Conservation (phyloP, 2,113 vertebrate genomes). For the Tenebrosternarchus preto region DNA sequence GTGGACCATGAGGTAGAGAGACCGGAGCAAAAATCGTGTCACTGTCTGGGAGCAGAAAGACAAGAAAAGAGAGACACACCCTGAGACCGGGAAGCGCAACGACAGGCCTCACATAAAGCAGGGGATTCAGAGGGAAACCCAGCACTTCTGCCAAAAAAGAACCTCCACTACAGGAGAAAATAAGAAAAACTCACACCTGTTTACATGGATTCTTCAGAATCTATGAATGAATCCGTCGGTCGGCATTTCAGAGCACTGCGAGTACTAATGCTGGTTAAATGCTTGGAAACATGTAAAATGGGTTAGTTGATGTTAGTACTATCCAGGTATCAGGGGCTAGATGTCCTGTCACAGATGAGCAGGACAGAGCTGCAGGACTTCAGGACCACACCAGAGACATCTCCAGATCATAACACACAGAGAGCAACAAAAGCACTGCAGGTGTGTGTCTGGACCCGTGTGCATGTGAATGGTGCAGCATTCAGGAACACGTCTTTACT, state of each 20-base stretch:
- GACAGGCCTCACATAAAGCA: neutral
- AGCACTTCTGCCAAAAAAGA: too few relatives aligned
- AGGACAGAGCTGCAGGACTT: neutral
- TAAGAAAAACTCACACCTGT: too few relatives aligned
- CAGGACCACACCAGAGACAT: neutral
- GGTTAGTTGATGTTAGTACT: constrained; percentile 16
- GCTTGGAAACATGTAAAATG: neutral
- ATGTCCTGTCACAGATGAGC: neutral
- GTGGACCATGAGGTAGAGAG: constrained; percentile 80
- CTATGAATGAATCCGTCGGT: too few relatives aligned
- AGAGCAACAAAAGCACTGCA: too few relatives aligned
- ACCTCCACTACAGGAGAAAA: too few relatives aligned
- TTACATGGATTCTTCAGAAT: too few relatives aligned
- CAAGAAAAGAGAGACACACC: constrained; percentile 28
- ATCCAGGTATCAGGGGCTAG: neutral
- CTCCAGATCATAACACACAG: neutral
- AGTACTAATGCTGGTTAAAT: neutral
- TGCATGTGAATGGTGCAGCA: too few relatives aligned
- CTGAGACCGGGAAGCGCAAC: constrained; percentile 10
- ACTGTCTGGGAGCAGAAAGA: constrained; percentile 75
- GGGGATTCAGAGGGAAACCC: neutral
- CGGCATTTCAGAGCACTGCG: neutral
- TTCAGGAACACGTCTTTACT: too few relatives aligned
- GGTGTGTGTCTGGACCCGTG: too few relatives aligned
- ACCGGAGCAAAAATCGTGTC: constrained; percentile 80